phyloP scores from a whole-genome alignment of 2,113 vertebrate species.

The Porphyrio hochstetteri region DNA sequence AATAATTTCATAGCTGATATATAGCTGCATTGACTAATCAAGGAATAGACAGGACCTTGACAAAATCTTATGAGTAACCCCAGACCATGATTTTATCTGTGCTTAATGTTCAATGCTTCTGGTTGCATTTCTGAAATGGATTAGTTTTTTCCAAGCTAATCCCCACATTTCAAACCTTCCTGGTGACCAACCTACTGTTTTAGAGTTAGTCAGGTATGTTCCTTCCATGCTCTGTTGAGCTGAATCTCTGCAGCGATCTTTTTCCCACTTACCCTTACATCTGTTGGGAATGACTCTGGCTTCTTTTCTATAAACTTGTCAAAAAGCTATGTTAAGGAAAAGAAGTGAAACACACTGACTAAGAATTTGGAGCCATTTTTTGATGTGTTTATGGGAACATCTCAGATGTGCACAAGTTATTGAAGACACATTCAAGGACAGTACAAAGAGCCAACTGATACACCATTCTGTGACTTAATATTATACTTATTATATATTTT shows the following conservation, averaged over 20 bases:
- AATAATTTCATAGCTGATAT: neutral
- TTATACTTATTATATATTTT: fast-evolving
- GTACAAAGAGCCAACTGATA: neutral
- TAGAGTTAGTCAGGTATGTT: neutral
- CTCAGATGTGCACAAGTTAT: neutral
- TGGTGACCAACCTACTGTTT: neutral
- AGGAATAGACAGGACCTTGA: neutral
- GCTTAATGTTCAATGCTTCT: neutral
- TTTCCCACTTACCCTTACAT: neutral
- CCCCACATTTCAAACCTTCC: neutral
- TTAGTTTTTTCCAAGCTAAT: neutral
- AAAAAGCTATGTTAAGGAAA: neutral
- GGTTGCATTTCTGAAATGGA: neutral
- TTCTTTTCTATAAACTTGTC: neutral
- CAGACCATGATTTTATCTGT: neutral
- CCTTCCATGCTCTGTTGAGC: neutral
- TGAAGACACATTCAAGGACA: neutral
- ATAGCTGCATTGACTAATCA: neutral
- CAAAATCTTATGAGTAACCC: neutral
- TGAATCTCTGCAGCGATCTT: neutral
- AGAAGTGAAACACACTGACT: neutral
- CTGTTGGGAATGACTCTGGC: neutral
- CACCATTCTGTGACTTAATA: neutral
- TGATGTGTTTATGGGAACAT: neutral
- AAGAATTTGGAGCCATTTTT: neutral